A percentile compares a stretch with the other conserved stretches of the same genome.
These are phyloP conservation scores for Oryzaephilus surinamensis DNA, from an alignment of 1,140 invertebrate species.

Conservation along the genomic window DNA sequence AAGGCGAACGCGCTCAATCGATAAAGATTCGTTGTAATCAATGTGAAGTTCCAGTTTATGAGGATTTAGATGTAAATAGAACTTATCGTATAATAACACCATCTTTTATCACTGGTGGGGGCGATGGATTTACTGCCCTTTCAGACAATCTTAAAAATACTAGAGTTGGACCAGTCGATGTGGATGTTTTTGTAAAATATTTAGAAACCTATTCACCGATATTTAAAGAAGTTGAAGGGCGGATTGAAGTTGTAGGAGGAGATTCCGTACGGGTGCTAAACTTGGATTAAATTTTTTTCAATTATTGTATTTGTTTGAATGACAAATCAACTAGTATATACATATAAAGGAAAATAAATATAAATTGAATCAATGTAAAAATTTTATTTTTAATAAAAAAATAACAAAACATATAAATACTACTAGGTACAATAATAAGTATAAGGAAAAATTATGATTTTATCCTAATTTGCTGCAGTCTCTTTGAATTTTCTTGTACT, in stretches of 20 bases:
- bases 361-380: too few species aligned
- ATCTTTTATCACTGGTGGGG: slow-evolving; percentile 54
- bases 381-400: too few species aligned
- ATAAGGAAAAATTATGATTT: too few species aligned
- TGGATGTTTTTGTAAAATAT: slow-evolving; percentile 30
- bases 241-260: slow-evolving; percentile 24
- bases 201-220: slow-evolving; percentile 31
- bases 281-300: too few species aligned
- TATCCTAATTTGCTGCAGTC: too few species aligned
- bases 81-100: slow-evolving; percentile 51
- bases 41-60: slow-evolving; percentile 54
- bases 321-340: too few species aligned
- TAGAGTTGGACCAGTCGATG: slow-evolving; percentile 19
- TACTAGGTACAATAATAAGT: too few species aligned
- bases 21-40: slow-evolving; percentile 48
- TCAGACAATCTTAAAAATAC: slow-evolving; percentile 23
- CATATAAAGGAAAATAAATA: too few species aligned
- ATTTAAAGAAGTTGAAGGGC: slow-evolving; percentile 31
- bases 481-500: too few species aligned
- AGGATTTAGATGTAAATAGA: slow-evolving; percentile 38
- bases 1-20: slow-evolving; percentile 45
- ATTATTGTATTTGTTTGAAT: too few species aligned
- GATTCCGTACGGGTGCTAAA: too few species aligned
- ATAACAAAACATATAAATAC: too few species aligned
- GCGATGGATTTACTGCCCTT: slow-evolving; percentile 45